Base-by-base conservation (phyloP, 2,113 vertebrate species). In the Carassius auratus region DNA sequence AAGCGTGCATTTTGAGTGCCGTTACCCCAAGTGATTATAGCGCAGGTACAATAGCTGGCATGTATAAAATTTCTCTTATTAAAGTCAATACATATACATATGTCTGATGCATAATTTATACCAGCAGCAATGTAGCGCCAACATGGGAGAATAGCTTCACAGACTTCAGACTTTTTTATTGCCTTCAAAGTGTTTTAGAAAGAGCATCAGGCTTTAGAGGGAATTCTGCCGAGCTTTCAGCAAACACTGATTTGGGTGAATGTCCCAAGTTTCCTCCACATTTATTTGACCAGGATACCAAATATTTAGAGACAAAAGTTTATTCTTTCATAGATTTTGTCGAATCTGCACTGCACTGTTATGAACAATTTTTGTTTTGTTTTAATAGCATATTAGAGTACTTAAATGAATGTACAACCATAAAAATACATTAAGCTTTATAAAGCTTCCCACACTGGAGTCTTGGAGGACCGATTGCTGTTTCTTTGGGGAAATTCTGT, bases 51-150 rank as follows among this genome's bases (percentile, higher is more conserved):
- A 94, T 94, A 90, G 91, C 90, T 89, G 91, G 84, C 87, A 86
- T 90, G 88, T 91, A 92, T 90, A 90, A 94, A 94, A 91, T 90
- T 91, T 92, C 90, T 92, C 89, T 93, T 93, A 92, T 94, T 94
- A 93, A 93, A 94, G 93, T 93, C 92, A 95, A 94, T 94, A 93
- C 92, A 92, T 92, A 93, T 93, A 92, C 92, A 93, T 93, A 93
- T 92, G 93, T 91, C 89, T 93, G 90, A 93, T 95, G 94, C 93
- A 95, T 95, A 94, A 95, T 95, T 95, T 94, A 95, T 95, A 88
- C 83, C 66, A 89, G 89, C 91, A 91, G 92, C 87, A 92, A n/a
- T 92, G 64, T 90, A 91, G 90, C 86, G 62, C 87, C 76, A 90
- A 87, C 93, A 90, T 87, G 79, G 87, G 92, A 94, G 93, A 91